Base-by-base conservation (phyloP, 2,797 vertebrate genomes). In the Champsocephalus esox region DNA sequence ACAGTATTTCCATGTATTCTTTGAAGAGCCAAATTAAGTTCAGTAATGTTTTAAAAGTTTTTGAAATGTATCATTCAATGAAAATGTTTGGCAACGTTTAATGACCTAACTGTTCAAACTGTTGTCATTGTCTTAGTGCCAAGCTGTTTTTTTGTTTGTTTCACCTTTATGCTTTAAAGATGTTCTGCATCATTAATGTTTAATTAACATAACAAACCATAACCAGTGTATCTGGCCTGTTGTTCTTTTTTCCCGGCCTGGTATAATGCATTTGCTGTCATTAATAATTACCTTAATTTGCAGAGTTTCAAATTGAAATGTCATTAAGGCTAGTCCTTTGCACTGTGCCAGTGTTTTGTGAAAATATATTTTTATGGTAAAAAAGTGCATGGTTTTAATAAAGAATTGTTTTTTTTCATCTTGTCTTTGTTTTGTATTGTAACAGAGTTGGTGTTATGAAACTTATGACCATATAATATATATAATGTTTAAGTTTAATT, bases 311-410 rank as follows among this genome's bases (percentile, higher is more conserved):
- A 61, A 65, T 62, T 75, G 17, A 84, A 80, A 76, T 79, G 41
- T 41, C 4, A 66, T 70, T 74, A 16, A 68, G 60, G 44, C 45
- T 57, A 41, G 21, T 55, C 28, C 8, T 75, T 79, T 77, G 52
- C 73, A 84, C 57, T 86, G 65, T 80, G 67, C 48, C 76, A 80
- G 38, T 81, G 61, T 87, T 85, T 82, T 83, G 72, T 60, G 48
- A 34, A 71, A 81, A 66, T 38, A 50, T 65, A 58, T 88, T 92
- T 87, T 79, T 87, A 46, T 71, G 12, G 74, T 66, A 3, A 77
- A 77, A 65, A 72, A 75, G n/a, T 83, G 62, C 81, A 87, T 83
- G 80, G 87, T 89, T 83, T 84, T 6, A 88, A 86, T 88, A 89
- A 88, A 87, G 9, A 56, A 12, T 70, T 70, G 45, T 5, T 51